These are phyloP conservation scores for Catotricha subobsoleta DNA, from an alignment of 2,888 invertebrate genomes.

Conservation along the genomic window DNA sequence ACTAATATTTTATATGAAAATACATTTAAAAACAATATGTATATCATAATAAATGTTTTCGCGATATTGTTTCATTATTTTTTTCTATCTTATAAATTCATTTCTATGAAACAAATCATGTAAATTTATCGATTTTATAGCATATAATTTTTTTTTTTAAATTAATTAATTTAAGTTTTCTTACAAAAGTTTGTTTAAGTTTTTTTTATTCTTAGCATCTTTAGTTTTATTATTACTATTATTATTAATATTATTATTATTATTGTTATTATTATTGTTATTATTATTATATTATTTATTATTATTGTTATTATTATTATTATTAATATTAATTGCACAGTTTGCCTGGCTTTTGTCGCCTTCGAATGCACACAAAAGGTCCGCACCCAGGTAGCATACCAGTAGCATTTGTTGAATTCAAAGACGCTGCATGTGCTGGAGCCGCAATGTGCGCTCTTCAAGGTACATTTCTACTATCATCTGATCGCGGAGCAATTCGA, in stretches of 20 bases:
- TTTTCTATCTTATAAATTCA: too few relatives aligned
- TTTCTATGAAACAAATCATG: too few relatives aligned
- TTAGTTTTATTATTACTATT: too few relatives aligned
- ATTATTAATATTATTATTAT: not conserved
- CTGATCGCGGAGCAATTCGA: constrained; percentile 91
- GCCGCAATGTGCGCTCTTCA: constrained; percentile 87
- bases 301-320: not conserved
- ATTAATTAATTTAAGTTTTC: too few relatives aligned
- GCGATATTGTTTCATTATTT: too few relatives aligned
- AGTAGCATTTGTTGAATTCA: constrained; percentile 96
- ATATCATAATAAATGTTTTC: too few relatives aligned
- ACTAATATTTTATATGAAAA: too few relatives aligned
- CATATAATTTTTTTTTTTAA: too few relatives aligned
- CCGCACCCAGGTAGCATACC: constrained; percentile 44
- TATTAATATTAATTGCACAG: constrained; percentile 40
- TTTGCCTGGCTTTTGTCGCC: constrained; percentile 95
- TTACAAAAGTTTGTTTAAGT: too few relatives aligned
- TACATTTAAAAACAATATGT: too few relatives aligned
- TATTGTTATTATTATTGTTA: not conserved
- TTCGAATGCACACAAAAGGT: constrained; percentile 85
- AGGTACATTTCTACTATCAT: constrained; percentile 89
- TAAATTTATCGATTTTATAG: too few relatives aligned
- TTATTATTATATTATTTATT: not conserved
- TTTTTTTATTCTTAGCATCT: too few relatives aligned
- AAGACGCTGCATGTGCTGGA: constrained; percentile 78